A percentile compares a stretch with the other conserved stretches of the same genome.
Conservation (phyloP, 35 echinoderm and acorn worm species). For the Holothuria glaberrima region DNA sequence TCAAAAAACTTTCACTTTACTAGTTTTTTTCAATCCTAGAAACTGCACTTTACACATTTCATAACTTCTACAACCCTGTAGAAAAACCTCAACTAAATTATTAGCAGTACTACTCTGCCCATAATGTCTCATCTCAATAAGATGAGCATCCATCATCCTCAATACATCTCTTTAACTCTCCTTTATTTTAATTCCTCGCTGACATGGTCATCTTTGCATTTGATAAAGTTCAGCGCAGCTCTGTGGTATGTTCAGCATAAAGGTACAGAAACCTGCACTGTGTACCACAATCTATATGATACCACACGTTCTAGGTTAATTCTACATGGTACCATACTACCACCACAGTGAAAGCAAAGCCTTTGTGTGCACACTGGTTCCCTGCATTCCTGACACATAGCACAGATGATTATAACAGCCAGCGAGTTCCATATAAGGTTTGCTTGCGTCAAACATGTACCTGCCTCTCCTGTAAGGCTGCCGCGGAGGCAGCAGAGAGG, state of each 20-base stretch:
- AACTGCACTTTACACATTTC: no score
- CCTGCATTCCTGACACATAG: constrained; percentile 54
- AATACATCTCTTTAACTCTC: no score
- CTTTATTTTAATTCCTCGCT: neutral
- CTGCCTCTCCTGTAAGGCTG: neutral
- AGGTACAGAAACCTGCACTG: no score
- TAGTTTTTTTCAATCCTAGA: no score
- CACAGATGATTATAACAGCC: constrained; percentile 59
- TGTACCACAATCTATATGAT: neutral
- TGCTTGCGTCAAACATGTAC: constrained; percentile 51
- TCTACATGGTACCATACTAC: constrained; percentile 4
- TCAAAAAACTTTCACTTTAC: no score
- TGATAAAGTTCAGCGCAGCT: neutral
- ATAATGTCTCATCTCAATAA: no score
- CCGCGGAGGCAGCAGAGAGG: constrained; percentile 9
- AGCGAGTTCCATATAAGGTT: constrained; percentile 55
- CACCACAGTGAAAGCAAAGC: neutral
- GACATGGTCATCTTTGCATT: neutral
- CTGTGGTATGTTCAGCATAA: neutral
- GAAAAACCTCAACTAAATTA: no score
- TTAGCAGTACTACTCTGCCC: no score
- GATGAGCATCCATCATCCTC: no score
- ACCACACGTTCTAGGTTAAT: neutral
- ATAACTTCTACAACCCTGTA: no score
- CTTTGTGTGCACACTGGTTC: neutral